Evolutionary conservation across 2,888 invertebrate genomes (phyloP).

Genomic region (Elmis aenea): DNA sequence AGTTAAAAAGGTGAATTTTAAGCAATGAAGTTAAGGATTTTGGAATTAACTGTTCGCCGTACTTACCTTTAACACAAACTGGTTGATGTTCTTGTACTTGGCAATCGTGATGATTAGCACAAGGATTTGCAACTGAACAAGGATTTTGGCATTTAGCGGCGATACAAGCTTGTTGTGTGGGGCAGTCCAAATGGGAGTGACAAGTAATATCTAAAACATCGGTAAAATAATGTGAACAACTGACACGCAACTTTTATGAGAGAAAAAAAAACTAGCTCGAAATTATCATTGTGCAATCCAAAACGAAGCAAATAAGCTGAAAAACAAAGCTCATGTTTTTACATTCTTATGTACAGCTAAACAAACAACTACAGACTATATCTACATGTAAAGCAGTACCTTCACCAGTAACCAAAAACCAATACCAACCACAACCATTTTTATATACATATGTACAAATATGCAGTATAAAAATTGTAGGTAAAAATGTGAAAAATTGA

Average conservation of each 20-base stretch:
- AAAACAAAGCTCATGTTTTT: conserved; percentile 20
- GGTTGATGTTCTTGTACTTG: conserved; percentile 79
- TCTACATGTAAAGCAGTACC: conserved; percentile 4
- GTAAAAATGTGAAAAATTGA: conserved; percentile 19
- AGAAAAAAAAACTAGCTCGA: conserved; percentile 10
- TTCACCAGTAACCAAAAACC: background rate
- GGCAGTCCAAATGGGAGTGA: conserved; percentile 73
- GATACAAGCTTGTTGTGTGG: conserved; percentile 71
- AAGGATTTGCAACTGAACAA: conserved; percentile 70
- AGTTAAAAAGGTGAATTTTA: too few species aligned
- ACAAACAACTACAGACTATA: conserved; percentile 7
- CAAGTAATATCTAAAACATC: conserved; percentile 66
- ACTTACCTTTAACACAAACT: conserved; percentile 76
- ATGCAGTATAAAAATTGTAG: conserved; percentile 13
- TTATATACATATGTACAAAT: conserved; percentile 23
- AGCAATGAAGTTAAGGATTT: too few species aligned
- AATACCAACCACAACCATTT: conserved; percentile 18
- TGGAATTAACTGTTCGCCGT: too few species aligned
- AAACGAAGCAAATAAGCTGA: conserved; percentile 26
- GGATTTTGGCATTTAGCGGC: conserved; percentile 77
- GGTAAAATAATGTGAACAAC: conserved; percentile 4
- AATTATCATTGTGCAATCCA: conserved; percentile 3
- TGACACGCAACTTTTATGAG: conserved; percentile 10
- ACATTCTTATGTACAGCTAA: conserved; percentile 4
- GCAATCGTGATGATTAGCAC: conserved; percentile 70